A percentile compares a stretch with the other conserved stretches of the same genome.
Conservation (phyloP, 1,140 invertebrate species). For the Zaprionus inermis region DNA sequence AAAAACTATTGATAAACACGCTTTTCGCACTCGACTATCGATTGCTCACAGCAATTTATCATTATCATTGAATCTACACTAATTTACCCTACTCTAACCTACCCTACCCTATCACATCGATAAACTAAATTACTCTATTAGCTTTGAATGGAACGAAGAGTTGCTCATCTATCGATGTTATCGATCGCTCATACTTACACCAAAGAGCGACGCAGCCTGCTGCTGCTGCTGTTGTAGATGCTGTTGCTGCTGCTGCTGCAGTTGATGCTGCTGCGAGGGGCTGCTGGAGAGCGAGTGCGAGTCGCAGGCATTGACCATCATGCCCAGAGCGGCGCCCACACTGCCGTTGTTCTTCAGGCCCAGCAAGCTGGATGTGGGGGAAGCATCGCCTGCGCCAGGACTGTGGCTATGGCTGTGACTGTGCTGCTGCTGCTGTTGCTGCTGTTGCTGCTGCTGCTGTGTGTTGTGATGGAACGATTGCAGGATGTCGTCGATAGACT, state of each 20-base stretch:
- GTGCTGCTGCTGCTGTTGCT: slow-evolving; percentile 12
- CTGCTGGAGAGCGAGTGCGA: slow-evolving; percentile 79
- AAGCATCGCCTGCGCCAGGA: slow-evolving; percentile 62
- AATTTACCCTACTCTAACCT: background rate
- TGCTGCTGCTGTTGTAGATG: slow-evolving; percentile 53
- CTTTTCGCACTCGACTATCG: background rate
- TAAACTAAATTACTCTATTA: no score
- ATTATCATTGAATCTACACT: background rate
- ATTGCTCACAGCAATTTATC: background rate
- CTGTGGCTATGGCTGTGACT: slow-evolving; percentile 47
- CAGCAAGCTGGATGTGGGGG: slow-evolving; percentile 59
- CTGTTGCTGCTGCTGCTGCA: slow-evolving; percentile 53
- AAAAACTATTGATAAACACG: background rate
- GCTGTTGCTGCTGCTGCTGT: slow-evolving; percentile 28
- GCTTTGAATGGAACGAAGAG: no score
- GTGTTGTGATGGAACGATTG: slow-evolving; percentile 77
- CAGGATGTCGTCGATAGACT: slow-evolving; percentile 79
- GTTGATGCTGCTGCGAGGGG: slow-evolving; percentile 62
- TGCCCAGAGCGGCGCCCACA: slow-evolving; percentile 50
- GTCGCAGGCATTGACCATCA: slow-evolving; percentile 67
- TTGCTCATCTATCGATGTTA: no score
- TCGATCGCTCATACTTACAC: slow-evolving; percentile 49
- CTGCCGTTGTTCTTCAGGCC: slow-evolving; percentile 70
- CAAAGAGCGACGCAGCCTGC: slow-evolving; percentile 56
- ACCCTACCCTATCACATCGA: no score